A percentile compares a stretch with the other conserved stretches of the same genome.
These are phyloP conservation scores for Eristalis tenax DNA, from an alignment of 2,888 invertebrate genomes.

Conservation along the genomic window DNA sequence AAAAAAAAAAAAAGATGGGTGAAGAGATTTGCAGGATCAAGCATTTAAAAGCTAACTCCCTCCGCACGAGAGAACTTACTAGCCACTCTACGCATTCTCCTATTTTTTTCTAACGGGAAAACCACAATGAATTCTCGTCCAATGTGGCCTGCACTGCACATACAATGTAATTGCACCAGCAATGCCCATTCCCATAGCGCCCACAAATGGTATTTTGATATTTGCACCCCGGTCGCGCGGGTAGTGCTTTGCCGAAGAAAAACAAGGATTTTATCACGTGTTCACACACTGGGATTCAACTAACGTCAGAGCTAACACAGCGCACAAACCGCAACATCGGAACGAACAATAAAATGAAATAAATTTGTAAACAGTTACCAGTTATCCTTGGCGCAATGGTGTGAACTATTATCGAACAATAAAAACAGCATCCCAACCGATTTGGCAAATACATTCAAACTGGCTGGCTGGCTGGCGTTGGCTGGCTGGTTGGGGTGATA, in stretches of 20 bases:
- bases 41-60: constrained; percentile 44
- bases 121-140: constrained; percentile 48
- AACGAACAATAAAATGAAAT: constrained; percentile 67
- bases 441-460: constrained; percentile 68
- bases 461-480: neutral
- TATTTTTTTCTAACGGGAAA: constrained; percentile 13
- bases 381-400: constrained; percentile 64
- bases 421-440: constrained; percentile 67
- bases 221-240: constrained; percentile 31
- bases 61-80: constrained; percentile 3
- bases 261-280: constrained; percentile 50
- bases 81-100: constrained; percentile 39
- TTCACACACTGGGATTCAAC: constrained; percentile 52
- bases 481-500: neutral
- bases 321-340: constrained; percentile 45
- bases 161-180: constrained; percentile 36
- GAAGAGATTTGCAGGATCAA: constrained; percentile 45
- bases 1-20: neutral
- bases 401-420: constrained; percentile 71
- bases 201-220: constrained; percentile 60
- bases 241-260: constrained; percentile 1
- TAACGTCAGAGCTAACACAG: constrained; percentile 52
- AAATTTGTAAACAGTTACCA: constrained; percentile 66
- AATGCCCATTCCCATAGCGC: constrained; percentile 19
- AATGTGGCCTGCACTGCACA: constrained; percentile 14